Percentiles rank a stretch among this genome's conserved stretches.
Evolutionary conservation across 2,113 vertebrate genomes (phyloP).

Genomic region (Limnothrissa miodon): DNA sequence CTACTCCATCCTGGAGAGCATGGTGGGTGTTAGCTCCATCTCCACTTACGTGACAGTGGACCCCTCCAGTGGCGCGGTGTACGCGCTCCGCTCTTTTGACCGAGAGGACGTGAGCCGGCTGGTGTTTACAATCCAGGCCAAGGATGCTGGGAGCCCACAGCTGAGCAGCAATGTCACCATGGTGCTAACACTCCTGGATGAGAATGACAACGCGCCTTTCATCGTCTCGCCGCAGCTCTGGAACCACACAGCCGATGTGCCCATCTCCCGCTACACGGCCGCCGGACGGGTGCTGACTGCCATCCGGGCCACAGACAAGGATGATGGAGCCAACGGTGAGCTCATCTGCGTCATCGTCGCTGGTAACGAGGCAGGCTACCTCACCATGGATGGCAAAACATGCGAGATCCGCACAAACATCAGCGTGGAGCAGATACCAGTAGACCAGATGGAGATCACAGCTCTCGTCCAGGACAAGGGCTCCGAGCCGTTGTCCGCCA

Average conservation of each 20-base stretch:
- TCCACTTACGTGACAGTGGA: conserved; percentile 94
- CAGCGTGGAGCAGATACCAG: conserved; percentile 78
- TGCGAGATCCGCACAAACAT: conserved; percentile 90
- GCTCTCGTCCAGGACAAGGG: conserved; percentile 89
- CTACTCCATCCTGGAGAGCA: conserved; percentile 89
- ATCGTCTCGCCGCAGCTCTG: conserved; percentile 82
- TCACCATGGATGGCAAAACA: conserved; percentile 83
- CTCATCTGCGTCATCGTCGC: conserved; percentile 83
- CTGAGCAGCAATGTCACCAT: conserved; percentile 84
- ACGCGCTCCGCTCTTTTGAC: conserved; percentile 90
- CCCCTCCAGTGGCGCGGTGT: conserved; percentile 90
- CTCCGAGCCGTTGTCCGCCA: conserved; percentile 82
- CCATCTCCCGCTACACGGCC: conserved; percentile 81
- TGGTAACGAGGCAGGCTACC: conserved; percentile 85
- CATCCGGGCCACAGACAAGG: conserved; percentile 84
- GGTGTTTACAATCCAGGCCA: conserved; percentile 86
- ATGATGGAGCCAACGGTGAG: conserved; percentile 91
- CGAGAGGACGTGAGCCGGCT: conserved; percentile 90
- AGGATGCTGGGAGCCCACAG: conserved; percentile 83
- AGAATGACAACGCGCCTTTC: conserved; percentile 90
- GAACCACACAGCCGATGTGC: conserved; percentile 87
- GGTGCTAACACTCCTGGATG: conserved; percentile 86
- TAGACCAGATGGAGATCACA: conserved; percentile 78
- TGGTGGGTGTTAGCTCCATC: conserved; percentile 82
- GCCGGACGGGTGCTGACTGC: conserved; percentile 80